phyloP scores from a whole-genome alignment of 2,888 invertebrate species.

The Drosophila koepferae region DNA sequence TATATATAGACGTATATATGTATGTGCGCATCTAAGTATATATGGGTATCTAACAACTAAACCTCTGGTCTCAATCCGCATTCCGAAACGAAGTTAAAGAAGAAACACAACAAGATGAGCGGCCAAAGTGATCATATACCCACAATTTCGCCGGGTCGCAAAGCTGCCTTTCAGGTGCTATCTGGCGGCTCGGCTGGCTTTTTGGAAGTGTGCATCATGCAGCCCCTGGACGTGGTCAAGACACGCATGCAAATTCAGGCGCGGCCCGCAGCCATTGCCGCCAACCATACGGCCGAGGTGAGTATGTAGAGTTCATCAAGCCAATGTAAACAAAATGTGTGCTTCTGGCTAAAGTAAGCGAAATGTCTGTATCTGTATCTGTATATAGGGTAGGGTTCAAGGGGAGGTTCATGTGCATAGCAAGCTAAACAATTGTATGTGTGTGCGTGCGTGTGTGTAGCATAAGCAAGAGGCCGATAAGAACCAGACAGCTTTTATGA shows the following conservation, averaged over 20 bases:
- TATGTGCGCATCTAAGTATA: neutral
- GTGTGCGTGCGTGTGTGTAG: neutral
- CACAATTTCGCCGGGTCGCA: slow-evolving; percentile 75
- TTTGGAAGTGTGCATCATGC: slow-evolving; percentile 98
- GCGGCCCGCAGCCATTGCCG: slow-evolving; percentile 16
- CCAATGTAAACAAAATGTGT: slow-evolving; percentile 12
- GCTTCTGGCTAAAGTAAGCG: slow-evolving; percentile 5
- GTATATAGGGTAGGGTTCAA: neutral
- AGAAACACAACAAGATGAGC: slow-evolving; percentile 10
- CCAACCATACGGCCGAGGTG: slow-evolving; percentile 63
- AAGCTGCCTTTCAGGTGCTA: slow-evolving; percentile 82
- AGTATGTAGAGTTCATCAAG: slow-evolving; percentile 35
- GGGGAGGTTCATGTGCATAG: neutral
- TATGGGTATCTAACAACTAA: neutral
- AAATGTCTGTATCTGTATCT: neutral
- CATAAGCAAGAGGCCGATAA: slow-evolving; percentile 12
- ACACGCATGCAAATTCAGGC: slow-evolving; percentile 93
- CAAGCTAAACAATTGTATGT: neutral
- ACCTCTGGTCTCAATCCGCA: neutral
- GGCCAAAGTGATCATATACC: neutral
- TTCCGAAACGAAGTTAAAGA: neutral
- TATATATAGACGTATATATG: neutral
- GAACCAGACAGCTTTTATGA: slow-evolving; percentile 21
- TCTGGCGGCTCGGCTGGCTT: slow-evolving; percentile 97
- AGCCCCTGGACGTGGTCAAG: slow-evolving; percentile 97